Conservation (phyloP, 2,888 invertebrate genomes). For the Balanococcus diminutus region DNA sequence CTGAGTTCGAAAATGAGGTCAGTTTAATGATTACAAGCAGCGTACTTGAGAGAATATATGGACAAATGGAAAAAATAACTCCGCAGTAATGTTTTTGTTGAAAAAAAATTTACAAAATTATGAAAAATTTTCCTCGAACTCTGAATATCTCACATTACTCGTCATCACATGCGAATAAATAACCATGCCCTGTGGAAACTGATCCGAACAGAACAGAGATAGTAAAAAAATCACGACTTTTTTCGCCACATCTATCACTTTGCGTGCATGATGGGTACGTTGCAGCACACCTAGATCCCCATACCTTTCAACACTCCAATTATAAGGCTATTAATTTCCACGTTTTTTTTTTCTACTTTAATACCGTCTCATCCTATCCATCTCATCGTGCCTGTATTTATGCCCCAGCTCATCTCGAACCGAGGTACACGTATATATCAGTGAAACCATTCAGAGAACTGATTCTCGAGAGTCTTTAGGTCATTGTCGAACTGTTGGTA, state of each 20-base stretch:
- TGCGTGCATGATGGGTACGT: neutral
- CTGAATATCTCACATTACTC: too few species aligned
- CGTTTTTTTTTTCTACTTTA: neutral
- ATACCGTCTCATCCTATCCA: neutral
- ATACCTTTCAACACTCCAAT: neutral
- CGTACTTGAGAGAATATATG: neutral
- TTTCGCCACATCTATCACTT: neutral
- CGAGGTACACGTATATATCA: neutral
- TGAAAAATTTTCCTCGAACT: too few species aligned
- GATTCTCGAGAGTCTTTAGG: neutral
- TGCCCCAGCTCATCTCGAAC: neutral
- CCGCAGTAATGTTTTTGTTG: too few species aligned
- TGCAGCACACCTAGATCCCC: neutral
- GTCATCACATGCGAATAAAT: too few species aligned
- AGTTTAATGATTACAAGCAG: neutral
- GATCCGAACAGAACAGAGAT: too few species aligned
- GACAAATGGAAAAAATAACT: too few species aligned
- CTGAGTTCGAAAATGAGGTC: neutral
- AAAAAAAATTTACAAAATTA: too few species aligned
- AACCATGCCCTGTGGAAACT: too few species aligned
- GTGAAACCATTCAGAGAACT: neutral
- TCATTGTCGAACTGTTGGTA: neutral
- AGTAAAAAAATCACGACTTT: slow-evolving; percentile 11
- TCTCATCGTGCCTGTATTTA: neutral
- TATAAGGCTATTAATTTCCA: slow-evolving; percentile 14